Evolutionary conservation across 2,113 vertebrate genomes (phyloP).

Genomic region (Neodon shergylaensis): DNA sequence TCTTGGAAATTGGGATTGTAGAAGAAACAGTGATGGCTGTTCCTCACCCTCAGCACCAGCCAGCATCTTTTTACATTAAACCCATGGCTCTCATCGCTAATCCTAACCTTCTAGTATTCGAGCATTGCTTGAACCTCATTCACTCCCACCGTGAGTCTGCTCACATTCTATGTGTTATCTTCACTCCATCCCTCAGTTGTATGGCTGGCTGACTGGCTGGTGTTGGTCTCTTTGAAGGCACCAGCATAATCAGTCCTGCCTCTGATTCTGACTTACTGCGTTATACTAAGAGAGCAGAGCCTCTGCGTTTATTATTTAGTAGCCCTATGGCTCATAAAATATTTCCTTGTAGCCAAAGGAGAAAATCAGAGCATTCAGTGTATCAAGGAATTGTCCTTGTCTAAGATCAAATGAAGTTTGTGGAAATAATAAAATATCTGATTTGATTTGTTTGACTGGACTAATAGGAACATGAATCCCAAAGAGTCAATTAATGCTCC

Average conservation of each 20-base stretch:
- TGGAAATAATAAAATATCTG: neutral
- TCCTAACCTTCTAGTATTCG: neutral
- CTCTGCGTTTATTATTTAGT: neutral
- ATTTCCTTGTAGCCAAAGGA: neutral
- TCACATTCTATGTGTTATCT: neutral
- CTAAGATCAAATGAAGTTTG: neutral
- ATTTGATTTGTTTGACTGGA: neutral
- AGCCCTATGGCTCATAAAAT: neutral
- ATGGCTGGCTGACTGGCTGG: neutral
- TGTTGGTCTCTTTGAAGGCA: neutral
- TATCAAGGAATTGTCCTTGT: neutral
- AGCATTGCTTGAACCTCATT: neutral
- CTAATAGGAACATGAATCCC: neutral
- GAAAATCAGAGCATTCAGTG: neutral
- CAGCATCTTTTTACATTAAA: neutral
- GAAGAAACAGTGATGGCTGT: neutral
- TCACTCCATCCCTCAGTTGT: too few species aligned
- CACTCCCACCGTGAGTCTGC: neutral
- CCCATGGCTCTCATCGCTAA: neutral
- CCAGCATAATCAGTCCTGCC: neutral
- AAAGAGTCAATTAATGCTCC: neutral
- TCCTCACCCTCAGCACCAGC: neutral
- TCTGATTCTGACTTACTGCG: neutral
- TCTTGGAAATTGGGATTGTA: neutral
- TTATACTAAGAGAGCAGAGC: neutral